phyloP scores from a whole-genome alignment of 2,797 vertebrate species.

The Sebastolobus altivelis region DNA sequence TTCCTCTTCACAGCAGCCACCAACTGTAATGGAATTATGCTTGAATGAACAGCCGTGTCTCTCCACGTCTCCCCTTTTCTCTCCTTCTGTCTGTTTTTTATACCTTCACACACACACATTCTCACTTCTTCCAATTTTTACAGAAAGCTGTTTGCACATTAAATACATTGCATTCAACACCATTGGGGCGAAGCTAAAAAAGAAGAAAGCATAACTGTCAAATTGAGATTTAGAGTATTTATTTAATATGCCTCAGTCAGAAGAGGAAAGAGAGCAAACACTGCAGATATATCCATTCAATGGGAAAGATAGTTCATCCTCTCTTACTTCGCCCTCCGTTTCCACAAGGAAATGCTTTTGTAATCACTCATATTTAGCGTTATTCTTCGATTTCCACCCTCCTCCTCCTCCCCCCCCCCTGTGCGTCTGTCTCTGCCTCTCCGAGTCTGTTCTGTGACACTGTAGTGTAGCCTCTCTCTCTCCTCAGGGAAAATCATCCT shows the following conservation, averaged over 20 bases:
- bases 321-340: conserved; percentile 25
- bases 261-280: conserved; percentile 32
- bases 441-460: conserved; percentile 54
- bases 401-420: background rate
- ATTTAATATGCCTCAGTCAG: conserved; percentile 39
- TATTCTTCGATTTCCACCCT: conserved; percentile 38
- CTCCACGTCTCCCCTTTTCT: conserved; percentile 36
- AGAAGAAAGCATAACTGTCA: conserved; percentile 41
- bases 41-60: conserved; percentile 73
- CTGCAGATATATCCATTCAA: conserved; percentile 24
- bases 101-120: conserved; percentile 2
- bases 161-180: conserved; percentile 48
- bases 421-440: conserved; percentile 28
- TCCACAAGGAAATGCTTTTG: conserved; percentile 42
- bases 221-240: conserved; percentile 49
- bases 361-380: conserved; percentile 51
- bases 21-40: conserved; percentile 81
- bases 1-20: conserved; percentile 80
- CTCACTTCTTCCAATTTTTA: conserved; percentile 46
- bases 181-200: background rate
- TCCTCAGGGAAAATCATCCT: conserved; percentile 73
- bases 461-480: conserved; percentile 44
- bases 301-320: conserved; percentile 29
- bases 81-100: conserved; percentile 10
- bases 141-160: conserved; percentile 59